Conservation (phyloP, 2,113 vertebrate species). For the Cyrtonyx montezumae region DNA sequence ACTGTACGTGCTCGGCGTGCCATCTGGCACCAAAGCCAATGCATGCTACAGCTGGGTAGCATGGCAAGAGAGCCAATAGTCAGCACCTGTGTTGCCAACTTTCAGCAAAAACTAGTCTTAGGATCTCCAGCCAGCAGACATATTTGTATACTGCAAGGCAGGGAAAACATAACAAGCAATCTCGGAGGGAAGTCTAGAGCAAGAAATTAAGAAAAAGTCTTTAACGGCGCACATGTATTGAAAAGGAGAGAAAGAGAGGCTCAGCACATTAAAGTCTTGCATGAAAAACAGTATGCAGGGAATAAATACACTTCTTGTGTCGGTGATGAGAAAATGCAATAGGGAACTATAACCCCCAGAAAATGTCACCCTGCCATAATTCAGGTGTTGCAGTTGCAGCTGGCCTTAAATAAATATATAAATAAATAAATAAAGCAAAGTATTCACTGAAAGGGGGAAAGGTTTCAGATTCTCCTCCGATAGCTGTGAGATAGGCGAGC, state of each 20-base stretch:
- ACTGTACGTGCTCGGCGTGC: not conserved
- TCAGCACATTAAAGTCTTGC: not conserved
- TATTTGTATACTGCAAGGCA: not conserved
- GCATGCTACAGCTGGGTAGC: conserved; percentile 56
- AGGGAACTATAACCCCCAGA: not conserved
- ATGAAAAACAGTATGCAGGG: not conserved
- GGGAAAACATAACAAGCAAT: conserved; percentile 9
- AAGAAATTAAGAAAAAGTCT: conserved; percentile 31
- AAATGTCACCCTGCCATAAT: not conserved
- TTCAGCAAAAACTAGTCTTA: not conserved
- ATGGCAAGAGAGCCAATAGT: conserved; percentile 1
- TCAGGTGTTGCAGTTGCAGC: conserved; percentile 58
- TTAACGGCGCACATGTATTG: not conserved
- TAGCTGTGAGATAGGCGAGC: conserved; percentile 65
- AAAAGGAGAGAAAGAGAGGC: not conserved
- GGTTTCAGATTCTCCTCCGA: conserved; percentile 55
- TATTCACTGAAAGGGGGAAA: conserved; percentile 11
- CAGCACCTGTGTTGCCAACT: conserved; percentile 76
- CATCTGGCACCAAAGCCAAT: conserved; percentile 36
- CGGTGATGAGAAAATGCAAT: not conserved
- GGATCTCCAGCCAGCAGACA: conserved; percentile 36
- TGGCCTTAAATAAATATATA: too few species aligned
- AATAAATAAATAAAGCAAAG: conserved; percentile 9
- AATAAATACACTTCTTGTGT: not conserved
- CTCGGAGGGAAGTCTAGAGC: not conserved